phyloP scores from a whole-genome alignment of 2,888 invertebrate species.

The Synanthedon formicaeformis region DNA sequence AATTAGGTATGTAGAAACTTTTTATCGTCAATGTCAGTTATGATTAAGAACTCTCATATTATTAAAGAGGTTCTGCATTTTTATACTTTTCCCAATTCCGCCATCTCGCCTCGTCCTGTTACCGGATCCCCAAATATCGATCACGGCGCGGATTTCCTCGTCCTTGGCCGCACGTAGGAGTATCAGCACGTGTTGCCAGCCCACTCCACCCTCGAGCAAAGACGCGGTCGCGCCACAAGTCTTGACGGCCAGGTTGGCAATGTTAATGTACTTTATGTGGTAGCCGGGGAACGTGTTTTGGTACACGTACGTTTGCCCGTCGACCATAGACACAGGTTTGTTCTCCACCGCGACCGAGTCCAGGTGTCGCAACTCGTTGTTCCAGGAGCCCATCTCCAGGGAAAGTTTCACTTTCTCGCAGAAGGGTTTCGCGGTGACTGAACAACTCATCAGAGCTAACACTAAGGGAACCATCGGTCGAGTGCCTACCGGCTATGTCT shows the following conservation, averaged over 20 bases:
- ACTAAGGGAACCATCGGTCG: background rate
- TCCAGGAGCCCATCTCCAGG: slow-evolving; percentile 44
- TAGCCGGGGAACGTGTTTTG: slow-evolving; percentile 46
- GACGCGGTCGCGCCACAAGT: slow-evolving; percentile 45
- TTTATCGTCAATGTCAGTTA: background rate
- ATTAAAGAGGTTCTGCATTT: background rate
- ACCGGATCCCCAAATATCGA: slow-evolving; percentile 47
- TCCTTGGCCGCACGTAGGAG: slow-evolving; percentile 38
- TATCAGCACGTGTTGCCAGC: slow-evolving; percentile 33
- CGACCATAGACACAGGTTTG: slow-evolving; percentile 32
- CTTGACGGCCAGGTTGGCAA: slow-evolving; percentile 44
- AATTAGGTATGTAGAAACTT: too few species aligned
- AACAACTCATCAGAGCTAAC: background rate
- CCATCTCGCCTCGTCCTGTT: too few species aligned
- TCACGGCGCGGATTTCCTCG: slow-evolving; percentile 47
- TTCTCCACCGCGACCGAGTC: slow-evolving; percentile 49
- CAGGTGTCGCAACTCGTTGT: slow-evolving; percentile 27
- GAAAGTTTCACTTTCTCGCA: slow-evolving; percentile 38
- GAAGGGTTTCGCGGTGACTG: slow-evolving; percentile 6
- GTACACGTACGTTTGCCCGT: slow-evolving; percentile 52
- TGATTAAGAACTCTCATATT: background rate
- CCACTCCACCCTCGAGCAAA: slow-evolving; percentile 41
- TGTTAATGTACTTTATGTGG: slow-evolving; percentile 44
- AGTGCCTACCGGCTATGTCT: too few species aligned
- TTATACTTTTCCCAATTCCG: too few species aligned